A percentile compares a stretch with the other conserved stretches of the same genome.
phyloP scores from a whole-genome alignment of 1,140 invertebrate species.

The Mesaphorura yosii region DNA sequence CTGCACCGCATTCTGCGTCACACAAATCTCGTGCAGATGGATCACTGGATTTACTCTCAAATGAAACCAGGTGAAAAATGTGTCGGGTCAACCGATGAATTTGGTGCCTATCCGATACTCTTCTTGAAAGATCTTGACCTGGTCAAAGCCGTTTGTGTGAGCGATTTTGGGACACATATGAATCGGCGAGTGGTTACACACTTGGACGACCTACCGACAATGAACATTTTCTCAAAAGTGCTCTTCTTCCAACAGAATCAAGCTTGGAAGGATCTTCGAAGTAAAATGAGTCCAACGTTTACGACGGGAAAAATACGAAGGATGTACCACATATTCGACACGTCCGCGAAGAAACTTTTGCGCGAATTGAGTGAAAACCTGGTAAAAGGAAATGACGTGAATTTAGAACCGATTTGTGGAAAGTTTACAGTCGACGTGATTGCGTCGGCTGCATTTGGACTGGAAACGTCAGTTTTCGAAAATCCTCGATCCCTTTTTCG shows the following conservation, averaged over 20 bases:
- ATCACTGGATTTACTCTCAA: background rate
- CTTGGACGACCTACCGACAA: too few relatives aligned
- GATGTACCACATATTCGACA: constrained; percentile 26
- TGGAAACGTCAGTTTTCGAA: constrained; percentile 33
- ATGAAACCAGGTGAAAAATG: background rate
- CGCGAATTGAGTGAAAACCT: background rate
- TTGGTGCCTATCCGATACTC: background rate
- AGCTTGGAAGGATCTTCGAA: constrained; percentile 9
- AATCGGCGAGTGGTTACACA: background rate
- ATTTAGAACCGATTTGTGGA: constrained; percentile 29
- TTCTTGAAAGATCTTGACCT: background rate
- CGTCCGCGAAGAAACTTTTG: background rate
- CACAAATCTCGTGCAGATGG: background rate
- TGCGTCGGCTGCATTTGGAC: constrained; percentile 41
- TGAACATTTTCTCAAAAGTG: background rate
- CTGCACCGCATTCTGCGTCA: background rate
- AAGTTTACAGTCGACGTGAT: constrained; percentile 42
- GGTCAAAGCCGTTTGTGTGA: background rate
- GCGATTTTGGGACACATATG: background rate
- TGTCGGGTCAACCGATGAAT: background rate
- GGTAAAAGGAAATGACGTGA: background rate
- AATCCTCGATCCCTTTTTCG: constrained; percentile 26
- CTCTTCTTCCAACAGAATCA: background rate
- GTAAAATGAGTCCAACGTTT: constrained; percentile 30
- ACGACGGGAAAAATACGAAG: constrained; percentile 22